Conservation (phyloP, 2,797 vertebrate genomes). For the Pagetopsis macropterus region DNA sequence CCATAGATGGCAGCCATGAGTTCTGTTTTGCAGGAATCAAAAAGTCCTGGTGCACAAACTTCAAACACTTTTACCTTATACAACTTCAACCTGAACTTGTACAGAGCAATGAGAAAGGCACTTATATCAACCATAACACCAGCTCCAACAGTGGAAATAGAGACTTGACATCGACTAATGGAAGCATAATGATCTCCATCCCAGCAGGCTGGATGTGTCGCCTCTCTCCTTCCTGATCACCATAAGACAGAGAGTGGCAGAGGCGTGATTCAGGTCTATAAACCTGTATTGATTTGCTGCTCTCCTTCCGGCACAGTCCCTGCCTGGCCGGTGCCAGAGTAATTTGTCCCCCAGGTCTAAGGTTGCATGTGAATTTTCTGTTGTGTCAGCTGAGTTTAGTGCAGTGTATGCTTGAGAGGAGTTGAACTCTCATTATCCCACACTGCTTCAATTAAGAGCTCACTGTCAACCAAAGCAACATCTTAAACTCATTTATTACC, state of each 20-base stretch:
- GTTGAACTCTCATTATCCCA: conserved; percentile 73
- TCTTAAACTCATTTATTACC: conserved; percentile 72
- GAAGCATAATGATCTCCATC: conserved; percentile 39
- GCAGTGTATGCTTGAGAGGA: conserved; percentile 70
- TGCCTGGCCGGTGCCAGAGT: conserved; percentile 64
- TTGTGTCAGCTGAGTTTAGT: conserved; percentile 79
- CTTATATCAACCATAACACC: conserved; percentile 30
- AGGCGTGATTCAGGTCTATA: conserved; percentile 72
- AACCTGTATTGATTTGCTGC: conserved; percentile 76
- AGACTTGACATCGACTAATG: conserved; percentile 33
- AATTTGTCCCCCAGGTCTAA: conserved; percentile 72
- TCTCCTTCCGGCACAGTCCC: conserved; percentile 66
- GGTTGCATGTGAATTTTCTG: conserved; percentile 79
- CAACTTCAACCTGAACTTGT: conserved; percentile 28
- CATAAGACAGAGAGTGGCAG: conserved; percentile 45
- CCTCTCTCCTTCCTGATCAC: conserved; percentile 39
- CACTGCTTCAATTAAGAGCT: conserved; percentile 77
- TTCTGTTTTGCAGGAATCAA: conserved; percentile 36
- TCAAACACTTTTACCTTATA: conserved; percentile 23
- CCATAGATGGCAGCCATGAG: conserved; percentile 76
- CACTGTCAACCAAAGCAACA: conserved; percentile 61
- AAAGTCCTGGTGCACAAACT: conserved; percentile 32
- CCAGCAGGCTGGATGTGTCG: conserved; percentile 16
- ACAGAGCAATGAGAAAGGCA: conserved; percentile 9
- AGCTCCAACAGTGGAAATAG: conserved; percentile 25